phyloP scores from a whole-genome alignment of 2,888 invertebrate genomes.

The Gandaritis pyraliata region DNA sequence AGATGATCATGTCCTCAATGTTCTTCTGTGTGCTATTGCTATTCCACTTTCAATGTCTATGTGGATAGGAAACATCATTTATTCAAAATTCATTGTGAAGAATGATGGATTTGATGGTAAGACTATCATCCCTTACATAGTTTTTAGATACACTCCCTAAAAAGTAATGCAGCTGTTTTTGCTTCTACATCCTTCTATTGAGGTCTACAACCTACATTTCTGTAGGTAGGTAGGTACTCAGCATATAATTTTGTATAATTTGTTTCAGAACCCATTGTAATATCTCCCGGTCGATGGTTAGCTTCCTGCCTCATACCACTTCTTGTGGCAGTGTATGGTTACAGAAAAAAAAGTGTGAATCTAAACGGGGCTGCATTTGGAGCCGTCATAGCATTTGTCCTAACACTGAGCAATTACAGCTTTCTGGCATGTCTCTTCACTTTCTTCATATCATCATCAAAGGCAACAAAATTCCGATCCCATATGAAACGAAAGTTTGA shows the following conservation, averaged over 20 bases:
- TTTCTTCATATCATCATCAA: constrained; percentile 92
- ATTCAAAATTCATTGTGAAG: constrained; percentile 83
- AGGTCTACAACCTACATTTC: neutral
- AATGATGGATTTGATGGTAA: constrained; percentile 82
- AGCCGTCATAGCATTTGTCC: constrained; percentile 88
- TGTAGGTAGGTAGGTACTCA: no score
- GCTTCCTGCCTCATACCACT: constrained; percentile 87
- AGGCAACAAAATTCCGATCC: constrained; percentile 90
- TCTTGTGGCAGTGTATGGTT: constrained; percentile 86
- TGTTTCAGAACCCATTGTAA: constrained; percentile 81
- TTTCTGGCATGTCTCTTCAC: constrained; percentile 89
- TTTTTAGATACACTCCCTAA: no score
- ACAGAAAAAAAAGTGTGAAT: constrained; percentile 87
- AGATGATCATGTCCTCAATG: constrained; percentile 80
- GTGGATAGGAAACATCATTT: constrained; percentile 89
- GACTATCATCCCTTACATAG: no score
- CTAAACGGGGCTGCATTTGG: constrained; percentile 89
- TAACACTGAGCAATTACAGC: constrained; percentile 91
- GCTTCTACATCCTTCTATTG: constrained; percentile 19
- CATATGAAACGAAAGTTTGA: constrained; percentile 88
- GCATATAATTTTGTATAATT: neutral
- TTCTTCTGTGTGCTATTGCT: constrained; percentile 87
- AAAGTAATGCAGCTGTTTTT: no score
- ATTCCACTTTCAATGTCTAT: constrained; percentile 91
- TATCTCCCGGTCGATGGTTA: constrained; percentile 88